Conservation (phyloP, 2,888 invertebrate species). For the Oligia latruncula region DNA sequence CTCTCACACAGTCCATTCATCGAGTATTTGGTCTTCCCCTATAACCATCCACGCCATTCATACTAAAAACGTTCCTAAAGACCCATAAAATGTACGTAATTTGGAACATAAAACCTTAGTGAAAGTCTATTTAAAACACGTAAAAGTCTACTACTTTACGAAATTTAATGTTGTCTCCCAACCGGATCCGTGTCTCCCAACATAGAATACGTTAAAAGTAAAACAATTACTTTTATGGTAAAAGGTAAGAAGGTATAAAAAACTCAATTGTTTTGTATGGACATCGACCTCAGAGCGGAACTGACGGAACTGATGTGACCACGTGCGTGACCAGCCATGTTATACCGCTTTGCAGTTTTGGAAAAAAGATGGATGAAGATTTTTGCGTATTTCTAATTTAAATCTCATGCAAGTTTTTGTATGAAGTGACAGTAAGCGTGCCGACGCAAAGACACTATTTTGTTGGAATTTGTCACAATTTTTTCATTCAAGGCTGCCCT, state of each 20-base stretch:
- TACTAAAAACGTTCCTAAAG: not conserved
- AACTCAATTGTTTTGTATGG: slow-evolving; percentile 5
- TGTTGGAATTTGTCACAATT: not conserved
- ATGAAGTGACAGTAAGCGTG: not conserved
- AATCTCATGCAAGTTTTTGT: not conserved
- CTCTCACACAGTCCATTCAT: not conserved
- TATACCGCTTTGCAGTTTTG: no score
- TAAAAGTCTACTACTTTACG: slow-evolving; percentile 28
- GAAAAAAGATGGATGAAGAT: not conserved
- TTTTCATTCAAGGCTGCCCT: not conserved
- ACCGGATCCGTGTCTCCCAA: slow-evolving; percentile 7
- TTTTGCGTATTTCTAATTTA: not conserved
- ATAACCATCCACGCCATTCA: not conserved
- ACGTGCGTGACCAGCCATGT: not conserved
- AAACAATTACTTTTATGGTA: slow-evolving; percentile 18
- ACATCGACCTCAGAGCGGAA: not conserved
- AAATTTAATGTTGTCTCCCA: slow-evolving; percentile 18
- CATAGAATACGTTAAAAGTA: slow-evolving; percentile 32
- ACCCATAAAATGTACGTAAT: slow-evolving; percentile 11
- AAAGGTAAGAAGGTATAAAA: not conserved
- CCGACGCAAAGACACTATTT: not conserved
- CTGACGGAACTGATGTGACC: not conserved
- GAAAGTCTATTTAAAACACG: slow-evolving; percentile 52
- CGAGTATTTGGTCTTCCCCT: not conserved
- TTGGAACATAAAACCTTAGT: slow-evolving; percentile 21